Evolutionary conservation across 1,140 invertebrate genomes (phyloP).

Genomic region (Drosophila funebris): DNA sequence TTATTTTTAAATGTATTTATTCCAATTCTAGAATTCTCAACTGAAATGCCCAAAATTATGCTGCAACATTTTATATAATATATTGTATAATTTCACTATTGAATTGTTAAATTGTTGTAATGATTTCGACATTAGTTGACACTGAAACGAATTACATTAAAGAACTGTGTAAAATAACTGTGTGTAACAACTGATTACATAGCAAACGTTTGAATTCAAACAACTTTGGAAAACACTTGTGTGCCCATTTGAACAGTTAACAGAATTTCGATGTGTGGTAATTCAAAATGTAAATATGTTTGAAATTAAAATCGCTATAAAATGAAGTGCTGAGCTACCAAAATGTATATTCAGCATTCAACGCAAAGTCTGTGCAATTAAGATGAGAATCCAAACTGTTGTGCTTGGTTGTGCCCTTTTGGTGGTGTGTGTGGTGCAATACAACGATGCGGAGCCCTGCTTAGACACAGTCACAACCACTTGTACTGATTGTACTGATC

Average conservation of each 20-base stretch:
- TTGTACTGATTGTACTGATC: conserved; percentile 4
- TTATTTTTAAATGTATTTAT: too few relatives aligned
- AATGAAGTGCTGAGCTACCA: background rate
- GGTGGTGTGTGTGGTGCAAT: background rate
- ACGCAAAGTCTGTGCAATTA: background rate
- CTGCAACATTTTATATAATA: background rate
- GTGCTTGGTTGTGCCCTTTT: conserved; percentile 1
- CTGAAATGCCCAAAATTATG: background rate
- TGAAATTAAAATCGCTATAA: conserved; percentile 17
- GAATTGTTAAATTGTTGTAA: background rate
- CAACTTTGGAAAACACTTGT: conserved; percentile 14
- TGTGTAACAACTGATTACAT: conserved; percentile 27
- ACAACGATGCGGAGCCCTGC: conserved; percentile 8
- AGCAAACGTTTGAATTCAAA: background rate
- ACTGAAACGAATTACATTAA: conserved; percentile 1
- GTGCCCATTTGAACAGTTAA: conserved; percentile 5
- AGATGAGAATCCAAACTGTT: conserved; percentile 12
- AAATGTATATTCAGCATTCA: background rate
- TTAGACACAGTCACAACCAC: background rate
- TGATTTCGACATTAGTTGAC: conserved; percentile 1
- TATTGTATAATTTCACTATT: too few relatives aligned
- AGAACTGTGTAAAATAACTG: background rate
- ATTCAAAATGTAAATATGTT: background rate
- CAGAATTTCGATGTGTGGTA: background rate
- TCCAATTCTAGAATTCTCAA: too few relatives aligned